Evolutionary conservation across 2,888 invertebrate genomes (phyloP).

Genomic region (Cryptus armator): DNA sequence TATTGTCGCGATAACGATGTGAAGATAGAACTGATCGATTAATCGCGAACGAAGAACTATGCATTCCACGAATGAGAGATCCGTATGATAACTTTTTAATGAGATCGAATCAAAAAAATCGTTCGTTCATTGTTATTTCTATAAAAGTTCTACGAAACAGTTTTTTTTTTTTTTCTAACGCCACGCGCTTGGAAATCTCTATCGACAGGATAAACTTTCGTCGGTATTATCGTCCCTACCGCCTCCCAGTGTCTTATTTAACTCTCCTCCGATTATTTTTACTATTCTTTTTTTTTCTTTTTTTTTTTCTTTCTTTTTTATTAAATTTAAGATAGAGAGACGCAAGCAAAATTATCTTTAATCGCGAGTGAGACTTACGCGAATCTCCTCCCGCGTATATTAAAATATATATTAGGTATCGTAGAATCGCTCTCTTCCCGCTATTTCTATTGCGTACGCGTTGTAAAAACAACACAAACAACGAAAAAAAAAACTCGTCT

Average conservation of each 20-base stretch:
- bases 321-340: constrained; percentile 12
- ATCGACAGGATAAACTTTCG: constrained; percentile 27
- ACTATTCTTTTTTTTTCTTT: too few species aligned
- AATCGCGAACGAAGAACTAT: constrained; percentile 68
- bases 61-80: constrained; percentile 70
- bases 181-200: background rate
- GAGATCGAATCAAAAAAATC: constrained; percentile 63
- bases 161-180: background rate
- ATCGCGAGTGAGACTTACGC: constrained; percentile 44
- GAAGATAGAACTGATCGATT: constrained; percentile 51
- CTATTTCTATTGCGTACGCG: constrained; percentile 17
- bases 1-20: background rate
- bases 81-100: constrained; percentile 49
- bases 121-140: constrained; percentile 19
- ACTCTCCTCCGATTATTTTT: constrained; percentile 26
- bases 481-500: constrained; percentile 43
- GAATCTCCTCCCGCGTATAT: constrained; percentile 52
- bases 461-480: background rate
- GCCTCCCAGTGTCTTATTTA: constrained; percentile 19
- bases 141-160: constrained; percentile 18
- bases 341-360: constrained; percentile 8
- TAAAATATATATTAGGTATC: constrained; percentile 62
- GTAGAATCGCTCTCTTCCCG: constrained; percentile 27
- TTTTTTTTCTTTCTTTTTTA: background rate
- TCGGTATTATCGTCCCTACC: constrained; percentile 8